phyloP scores from a whole-genome alignment of 2,888 invertebrate species.

The Lepidocyrtinus sp. region DNA sequence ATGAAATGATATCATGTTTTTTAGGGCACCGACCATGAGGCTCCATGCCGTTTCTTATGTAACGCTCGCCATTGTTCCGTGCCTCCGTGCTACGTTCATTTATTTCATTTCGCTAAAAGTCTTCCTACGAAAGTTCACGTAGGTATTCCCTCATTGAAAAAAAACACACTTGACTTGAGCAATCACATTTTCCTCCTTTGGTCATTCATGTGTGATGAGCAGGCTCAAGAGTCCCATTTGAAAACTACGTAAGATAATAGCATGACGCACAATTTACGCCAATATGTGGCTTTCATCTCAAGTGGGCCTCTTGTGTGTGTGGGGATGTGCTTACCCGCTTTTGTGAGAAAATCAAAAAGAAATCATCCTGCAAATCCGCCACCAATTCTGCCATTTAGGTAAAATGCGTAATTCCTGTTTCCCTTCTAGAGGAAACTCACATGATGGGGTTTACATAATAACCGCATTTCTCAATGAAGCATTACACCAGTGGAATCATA shows the following conservation, averaged over 20 bases:
- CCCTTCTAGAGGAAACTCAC: slow-evolving; percentile 24
- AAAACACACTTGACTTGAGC: neutral
- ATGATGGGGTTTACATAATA: neutral
- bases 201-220: neutral
- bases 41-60: slow-evolving; percentile 10
- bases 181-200: neutral
- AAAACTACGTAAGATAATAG: too few species aligned
- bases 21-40: neutral
- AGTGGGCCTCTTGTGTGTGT: too few species aligned
- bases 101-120: slow-evolving; percentile 10
- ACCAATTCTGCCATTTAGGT: slow-evolving; percentile 40
- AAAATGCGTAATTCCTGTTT: slow-evolving; percentile 58
- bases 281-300: too few species aligned
- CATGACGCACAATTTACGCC: too few species aligned
- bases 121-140: neutral
- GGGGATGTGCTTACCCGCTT: neutral
- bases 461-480: slow-evolving; percentile 48
- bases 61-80: neutral
- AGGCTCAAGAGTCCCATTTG: too few species aligned
- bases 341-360: slow-evolving; percentile 5
- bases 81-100: slow-evolving; percentile 3
- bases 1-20: neutral
- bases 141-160: too few species aligned
- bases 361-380: slow-evolving; percentile 33
- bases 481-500: too few species aligned